Evolutionary conservation across 2,113 vertebrate species (phyloP).

Genomic region (Promerops cafer): DNA sequence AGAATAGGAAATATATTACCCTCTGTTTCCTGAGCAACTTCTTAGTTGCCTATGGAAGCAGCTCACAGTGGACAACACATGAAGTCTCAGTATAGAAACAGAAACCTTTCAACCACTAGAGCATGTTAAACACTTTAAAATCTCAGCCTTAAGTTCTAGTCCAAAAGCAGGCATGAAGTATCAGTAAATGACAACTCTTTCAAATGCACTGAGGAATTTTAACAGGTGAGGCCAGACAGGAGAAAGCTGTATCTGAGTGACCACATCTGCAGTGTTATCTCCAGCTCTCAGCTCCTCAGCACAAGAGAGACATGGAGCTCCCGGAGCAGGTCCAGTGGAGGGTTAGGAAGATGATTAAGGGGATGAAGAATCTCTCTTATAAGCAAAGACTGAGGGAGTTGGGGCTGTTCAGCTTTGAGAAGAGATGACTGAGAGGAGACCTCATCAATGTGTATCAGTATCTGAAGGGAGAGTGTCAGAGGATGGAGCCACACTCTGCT

Average conservation of each 20-base stretch:
- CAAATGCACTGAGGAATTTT: not conserved
- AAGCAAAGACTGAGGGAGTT: not conserved
- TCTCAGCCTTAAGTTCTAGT: not conserved
- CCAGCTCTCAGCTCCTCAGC: not conserved
- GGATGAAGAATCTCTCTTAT: not conserved
- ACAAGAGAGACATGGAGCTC: not conserved
- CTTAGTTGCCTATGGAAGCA: not conserved
- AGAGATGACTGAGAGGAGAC: not conserved
- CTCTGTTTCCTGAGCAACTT: not conserved
- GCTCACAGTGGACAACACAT: not conserved
- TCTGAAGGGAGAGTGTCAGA: not conserved
- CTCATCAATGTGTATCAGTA: not conserved
- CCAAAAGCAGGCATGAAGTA: not conserved
- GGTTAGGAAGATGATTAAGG: not conserved
- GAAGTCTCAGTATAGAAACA: not conserved
- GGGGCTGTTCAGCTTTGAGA: not conserved
- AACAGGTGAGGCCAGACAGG: not conserved
- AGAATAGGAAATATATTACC: not conserved
- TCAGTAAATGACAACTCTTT: not conserved
- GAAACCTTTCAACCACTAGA: not conserved
- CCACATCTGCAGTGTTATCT: not conserved
- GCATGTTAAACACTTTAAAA: not conserved
- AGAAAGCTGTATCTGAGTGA: not conserved
- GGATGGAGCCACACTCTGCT: not conserved
- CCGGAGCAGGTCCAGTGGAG: not conserved